Evolutionary conservation across 1,140 invertebrate species (phyloP).

Genomic region (Drosophila hydei): DNA sequence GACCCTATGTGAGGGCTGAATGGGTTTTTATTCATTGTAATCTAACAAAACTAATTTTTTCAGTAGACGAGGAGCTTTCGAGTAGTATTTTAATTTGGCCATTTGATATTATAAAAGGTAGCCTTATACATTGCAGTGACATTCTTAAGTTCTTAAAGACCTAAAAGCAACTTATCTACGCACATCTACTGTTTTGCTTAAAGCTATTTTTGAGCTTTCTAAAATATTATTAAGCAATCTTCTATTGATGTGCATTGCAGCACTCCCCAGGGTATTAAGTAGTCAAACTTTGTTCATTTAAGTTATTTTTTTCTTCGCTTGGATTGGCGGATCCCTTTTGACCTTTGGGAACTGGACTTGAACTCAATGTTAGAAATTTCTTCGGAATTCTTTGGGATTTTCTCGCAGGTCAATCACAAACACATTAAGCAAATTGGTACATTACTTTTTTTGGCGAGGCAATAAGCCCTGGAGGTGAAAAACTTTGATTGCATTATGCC

Average conservation of each 20-base stretch:
- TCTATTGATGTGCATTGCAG: neutral
- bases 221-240: neutral
- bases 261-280: constrained; percentile 7
- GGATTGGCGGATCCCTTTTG: constrained; percentile 25
- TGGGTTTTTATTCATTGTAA: too few species aligned
- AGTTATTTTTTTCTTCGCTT: neutral
- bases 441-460: constrained; percentile 51
- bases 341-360: constrained; percentile 20
- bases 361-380: constrained; percentile 24
- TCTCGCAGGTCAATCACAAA: constrained; percentile 67
- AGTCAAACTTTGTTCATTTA: constrained; percentile 3
- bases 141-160: too few species aligned
- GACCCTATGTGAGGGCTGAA: too few species aligned
- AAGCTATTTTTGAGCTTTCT: neutral
- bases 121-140: too few species aligned
- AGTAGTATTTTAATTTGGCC: too few species aligned
- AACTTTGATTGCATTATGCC: constrained; percentile 74
- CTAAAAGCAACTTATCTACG: neutral
- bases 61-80: too few species aligned
- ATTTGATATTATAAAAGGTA: too few species aligned
- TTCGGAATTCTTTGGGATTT: constrained; percentile 11
- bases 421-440: constrained; percentile 76
- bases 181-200: neutral
- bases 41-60: too few species aligned
- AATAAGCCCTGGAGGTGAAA: constrained; percentile 53